These are phyloP conservation scores for Campylomormyrus tamandua DNA, from an alignment of 2,113 vertebrate species.

Conservation along the genomic window DNA sequence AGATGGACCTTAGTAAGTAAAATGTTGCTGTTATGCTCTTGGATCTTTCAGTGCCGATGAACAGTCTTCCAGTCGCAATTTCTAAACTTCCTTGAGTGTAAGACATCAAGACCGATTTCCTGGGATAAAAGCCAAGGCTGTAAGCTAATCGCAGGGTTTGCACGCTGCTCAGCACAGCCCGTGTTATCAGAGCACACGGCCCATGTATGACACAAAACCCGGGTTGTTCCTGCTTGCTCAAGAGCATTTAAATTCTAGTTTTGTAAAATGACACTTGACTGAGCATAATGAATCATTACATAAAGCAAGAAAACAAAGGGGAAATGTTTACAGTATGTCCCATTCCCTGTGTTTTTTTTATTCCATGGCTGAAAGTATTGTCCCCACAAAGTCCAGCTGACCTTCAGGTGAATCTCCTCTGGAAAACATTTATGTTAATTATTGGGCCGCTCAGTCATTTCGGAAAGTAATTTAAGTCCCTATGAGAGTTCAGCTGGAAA, in stretches of 20 bases:
- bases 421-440: slow-evolving; percentile 40
- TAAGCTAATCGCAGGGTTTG: not conserved
- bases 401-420: slow-evolving; percentile 45
- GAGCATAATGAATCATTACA: not conserved
- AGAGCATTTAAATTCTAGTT: not conserved
- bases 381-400: slow-evolving; percentile 34
- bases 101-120: not conserved
- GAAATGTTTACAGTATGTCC: not conserved
- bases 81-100: not conserved
- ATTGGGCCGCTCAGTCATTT: slow-evolving; percentile 28
- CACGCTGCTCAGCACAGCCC: not conserved
- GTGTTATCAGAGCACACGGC: not conserved
- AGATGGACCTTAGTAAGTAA: not conserved
- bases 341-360: not conserved
- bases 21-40: not conserved
- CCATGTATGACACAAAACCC: not conserved
- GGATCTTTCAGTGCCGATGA: not conserved
- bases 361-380: slow-evolving; percentile 27
- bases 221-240: not conserved
- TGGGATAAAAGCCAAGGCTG: not conserved
- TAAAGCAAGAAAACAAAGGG: not conserved
- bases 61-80: not conserved
- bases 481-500: slow-evolving; percentile 27
- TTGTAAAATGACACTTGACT: not conserved
- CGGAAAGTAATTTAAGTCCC: slow-evolving; percentile 38